Evolutionary conservation across 2,888 invertebrate genomes (phyloP).

Genomic region (Caenorhabditis imperialis): DNA sequence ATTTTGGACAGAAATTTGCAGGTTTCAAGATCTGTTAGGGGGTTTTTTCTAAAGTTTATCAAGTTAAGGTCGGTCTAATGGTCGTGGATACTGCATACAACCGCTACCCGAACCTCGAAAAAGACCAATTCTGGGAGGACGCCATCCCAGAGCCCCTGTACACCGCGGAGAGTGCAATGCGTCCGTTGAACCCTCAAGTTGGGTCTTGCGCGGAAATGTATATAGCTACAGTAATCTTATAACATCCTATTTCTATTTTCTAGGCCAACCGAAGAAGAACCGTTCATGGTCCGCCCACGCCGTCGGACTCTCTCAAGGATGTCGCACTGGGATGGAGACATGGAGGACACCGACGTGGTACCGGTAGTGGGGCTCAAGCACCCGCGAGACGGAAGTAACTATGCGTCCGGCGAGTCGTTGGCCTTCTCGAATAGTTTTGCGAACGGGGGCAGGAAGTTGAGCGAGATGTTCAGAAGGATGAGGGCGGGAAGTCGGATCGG

Average conservation of each 20-base stretch:
- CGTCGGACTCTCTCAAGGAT: constrained; percentile 43
- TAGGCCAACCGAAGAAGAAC: constrained; percentile 65
- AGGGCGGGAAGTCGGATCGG: constrained; percentile 43
- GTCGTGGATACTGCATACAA: constrained; percentile 73
- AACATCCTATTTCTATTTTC: constrained; percentile 4
- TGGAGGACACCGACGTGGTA: constrained; percentile 61
- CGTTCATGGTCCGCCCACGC: constrained; percentile 67
- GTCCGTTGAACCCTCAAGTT: constrained; percentile 73
- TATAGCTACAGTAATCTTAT: too few relatives aligned
- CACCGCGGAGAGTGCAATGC: constrained; percentile 70
- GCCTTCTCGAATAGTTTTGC: constrained; percentile 59
- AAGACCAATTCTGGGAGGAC: constrained; percentile 70
- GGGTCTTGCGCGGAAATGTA: constrained; percentile 71
- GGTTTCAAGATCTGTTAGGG: constrained; percentile 21
- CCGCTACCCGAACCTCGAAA: constrained; percentile 66
- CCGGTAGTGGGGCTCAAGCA: constrained; percentile 57
- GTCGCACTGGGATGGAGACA: constrained; percentile 52
- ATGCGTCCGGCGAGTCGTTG: constrained; percentile 58
- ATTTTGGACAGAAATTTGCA: constrained; percentile 73
- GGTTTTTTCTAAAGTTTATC: background rate
- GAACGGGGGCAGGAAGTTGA: constrained; percentile 49
- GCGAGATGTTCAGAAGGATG: constrained; percentile 59
- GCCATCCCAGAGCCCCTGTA: constrained; percentile 71
- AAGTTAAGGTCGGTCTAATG: constrained; percentile 66
- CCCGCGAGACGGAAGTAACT: constrained; percentile 42